Evolutionary conservation across 2,797 vertebrate genomes (phyloP), one percentile per base, ranked within the genome.

Genomic region (Euthynnus affinis): DNA sequence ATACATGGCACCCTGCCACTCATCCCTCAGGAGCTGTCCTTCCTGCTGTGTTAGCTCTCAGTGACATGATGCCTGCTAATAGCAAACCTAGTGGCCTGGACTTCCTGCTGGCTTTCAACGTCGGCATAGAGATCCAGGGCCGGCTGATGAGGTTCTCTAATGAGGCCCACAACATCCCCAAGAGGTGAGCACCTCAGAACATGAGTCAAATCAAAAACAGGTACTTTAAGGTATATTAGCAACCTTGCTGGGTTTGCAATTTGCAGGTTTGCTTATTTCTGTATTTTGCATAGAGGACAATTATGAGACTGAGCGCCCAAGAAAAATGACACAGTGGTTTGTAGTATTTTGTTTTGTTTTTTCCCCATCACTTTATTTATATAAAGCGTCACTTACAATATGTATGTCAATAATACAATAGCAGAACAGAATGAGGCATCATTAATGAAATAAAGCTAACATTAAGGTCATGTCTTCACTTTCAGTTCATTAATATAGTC

Each of bases 1-100:
- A 98, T 65, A 98, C 97, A 4, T 98, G 97, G 97, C 96, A 98
- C 80, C 96, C 96, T 14, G 96, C 97, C 73, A 97, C 97, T 17
- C 97, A 98, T 63, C 97, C 97, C 0, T 97, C 97, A 0, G 97
- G 97, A 10, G 96, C 96, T 0, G 95, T 98, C 1, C 94, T 97
- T 48, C 97, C 97, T 0, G 96, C 96, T 77, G 93, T 98, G 64
- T 85, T 97, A 52, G 96, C 97, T 9, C 91, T 96, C 81, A 94
- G 95, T 62, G 96, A 97, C 89, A 96, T 97, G 96, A 82, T 97
- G 64, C 94, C 96, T 64, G 73, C 83, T 0, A 89, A 78, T 79
- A 88, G 88, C 68, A 96, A 96, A 89, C 95, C 96, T 27, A 96
- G 52, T 0, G 97, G 97, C 22, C 87, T 95, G 71, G 96, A 98